Evolutionary conservation across 2,113 vertebrate species (phyloP).

Genomic region (Rhynchopsitta pachyrhyncha): DNA sequence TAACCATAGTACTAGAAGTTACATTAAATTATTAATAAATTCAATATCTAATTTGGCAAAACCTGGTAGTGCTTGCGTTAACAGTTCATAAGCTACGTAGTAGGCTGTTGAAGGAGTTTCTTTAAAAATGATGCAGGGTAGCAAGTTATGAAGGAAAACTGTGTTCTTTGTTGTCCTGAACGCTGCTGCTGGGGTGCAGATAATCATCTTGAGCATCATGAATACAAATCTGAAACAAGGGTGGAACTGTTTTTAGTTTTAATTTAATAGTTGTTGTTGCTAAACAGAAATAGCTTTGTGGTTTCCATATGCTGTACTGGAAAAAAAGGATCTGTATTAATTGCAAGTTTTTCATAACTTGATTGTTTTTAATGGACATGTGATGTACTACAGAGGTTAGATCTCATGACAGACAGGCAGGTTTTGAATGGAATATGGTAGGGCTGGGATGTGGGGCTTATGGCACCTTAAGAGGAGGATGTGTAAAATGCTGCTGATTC

Average conservation of each 20-base stretch:
- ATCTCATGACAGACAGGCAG: neutral
- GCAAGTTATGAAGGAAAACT: neutral
- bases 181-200: neutral
- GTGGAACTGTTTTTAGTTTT: neutral
- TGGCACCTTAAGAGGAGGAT: neutral
- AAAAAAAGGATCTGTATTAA: neutral
- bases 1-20: neutral
- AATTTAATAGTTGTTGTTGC: neutral
- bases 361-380: neutral
- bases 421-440: neutral
- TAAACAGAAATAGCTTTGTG: neutral
- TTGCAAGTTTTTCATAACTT: neutral
- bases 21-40: conserved; percentile 48
- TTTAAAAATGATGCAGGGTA: neutral
- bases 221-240: neutral
- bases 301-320: neutral
- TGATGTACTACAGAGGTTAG: neutral
- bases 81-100: neutral
- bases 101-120: neutral
- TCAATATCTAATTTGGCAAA: conserved; percentile 1
- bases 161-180: neutral
- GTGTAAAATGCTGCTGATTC: neutral
- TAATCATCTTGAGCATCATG: neutral
- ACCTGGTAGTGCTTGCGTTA: neutral
- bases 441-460: neutral